These are phyloP conservation scores for Illadopsis cleaveri DNA, from an alignment of 2,113 vertebrate species.

Conservation along the genomic window DNA sequence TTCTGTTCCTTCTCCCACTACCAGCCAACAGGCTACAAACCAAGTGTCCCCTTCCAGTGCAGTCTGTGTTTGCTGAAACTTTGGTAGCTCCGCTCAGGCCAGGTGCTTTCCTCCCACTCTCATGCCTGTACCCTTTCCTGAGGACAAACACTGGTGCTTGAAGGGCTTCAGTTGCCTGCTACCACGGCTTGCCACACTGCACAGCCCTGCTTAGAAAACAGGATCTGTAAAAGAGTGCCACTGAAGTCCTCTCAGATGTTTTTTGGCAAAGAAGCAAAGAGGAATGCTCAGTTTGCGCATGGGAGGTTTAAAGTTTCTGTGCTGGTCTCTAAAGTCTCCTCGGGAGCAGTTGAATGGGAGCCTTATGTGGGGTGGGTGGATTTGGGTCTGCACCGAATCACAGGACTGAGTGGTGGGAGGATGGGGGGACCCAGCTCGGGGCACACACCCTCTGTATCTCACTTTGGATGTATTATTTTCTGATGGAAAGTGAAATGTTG, in stretches of 20 bases:
- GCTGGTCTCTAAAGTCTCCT: background rate
- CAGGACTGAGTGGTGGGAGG: background rate
- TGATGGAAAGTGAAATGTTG: background rate
- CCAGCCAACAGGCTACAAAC: background rate
- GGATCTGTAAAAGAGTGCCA: background rate
- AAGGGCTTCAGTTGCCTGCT: background rate
- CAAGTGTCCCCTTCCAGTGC: background rate
- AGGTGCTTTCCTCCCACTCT: background rate
- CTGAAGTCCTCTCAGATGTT: background rate
- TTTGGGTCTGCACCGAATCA: background rate
- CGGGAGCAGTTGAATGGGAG: rapidly evolving
- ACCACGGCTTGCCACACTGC: background rate
- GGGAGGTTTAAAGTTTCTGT: background rate
- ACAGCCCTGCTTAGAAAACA: background rate
- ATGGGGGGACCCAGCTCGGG: background rate
- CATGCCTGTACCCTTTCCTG: background rate
- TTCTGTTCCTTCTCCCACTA: background rate
- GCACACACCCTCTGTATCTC: background rate
- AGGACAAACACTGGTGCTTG: background rate
- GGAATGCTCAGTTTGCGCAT: rapidly evolving
- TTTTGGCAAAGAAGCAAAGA: background rate
- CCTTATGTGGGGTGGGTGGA: rapidly evolving
- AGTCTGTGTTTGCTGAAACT: background rate
- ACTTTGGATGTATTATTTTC: background rate
- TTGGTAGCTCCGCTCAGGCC: background rate